Conservation (phyloP, 2,888 invertebrate species). For the Apomyelois bistriatella region DNA sequence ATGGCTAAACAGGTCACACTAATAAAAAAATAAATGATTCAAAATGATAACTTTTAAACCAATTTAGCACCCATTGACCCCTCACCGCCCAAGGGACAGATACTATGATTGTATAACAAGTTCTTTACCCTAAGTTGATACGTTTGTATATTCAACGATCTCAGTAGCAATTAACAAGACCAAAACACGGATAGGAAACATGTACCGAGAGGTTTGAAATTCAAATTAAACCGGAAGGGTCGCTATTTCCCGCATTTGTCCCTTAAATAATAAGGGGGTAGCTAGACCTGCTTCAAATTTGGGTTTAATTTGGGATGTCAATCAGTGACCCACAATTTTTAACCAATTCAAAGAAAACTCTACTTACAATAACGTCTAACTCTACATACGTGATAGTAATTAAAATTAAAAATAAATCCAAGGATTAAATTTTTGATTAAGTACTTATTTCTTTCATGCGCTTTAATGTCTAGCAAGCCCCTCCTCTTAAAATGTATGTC, state of each 20-base stretch:
- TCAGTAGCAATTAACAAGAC: neutral
- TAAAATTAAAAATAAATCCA: too few relatives aligned
- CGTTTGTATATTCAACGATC: neutral
- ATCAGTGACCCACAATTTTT: conserved; percentile 10
- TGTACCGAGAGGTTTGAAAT: conserved; percentile 17
- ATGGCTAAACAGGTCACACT: too few relatives aligned
- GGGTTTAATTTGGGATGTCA: conserved; percentile 28
- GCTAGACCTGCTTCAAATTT: conserved; percentile 20
- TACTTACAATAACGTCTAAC: neutral
- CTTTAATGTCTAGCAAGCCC: too few relatives aligned
- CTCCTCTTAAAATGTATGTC: too few relatives aligned
- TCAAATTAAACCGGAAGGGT: conserved; percentile 20
- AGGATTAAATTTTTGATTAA: too few relatives aligned
- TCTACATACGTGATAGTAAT: too few relatives aligned
- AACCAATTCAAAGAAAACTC: conserved; percentile 15
- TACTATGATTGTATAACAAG: neutral
- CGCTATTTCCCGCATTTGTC: conserved; percentile 18
- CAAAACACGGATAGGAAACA: conserved; percentile 1
- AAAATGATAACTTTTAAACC: too few relatives aligned
- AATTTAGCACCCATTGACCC: too few relatives aligned
- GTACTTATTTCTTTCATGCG: too few relatives aligned
- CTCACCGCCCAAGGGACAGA: too few relatives aligned
- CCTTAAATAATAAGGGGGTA: conserved; percentile 21
- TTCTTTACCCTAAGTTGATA: neutral
- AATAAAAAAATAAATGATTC: too few relatives aligned